Base-by-base conservation (phyloP, 2,113 vertebrate genomes). In the Mixornis gularis region DNA sequence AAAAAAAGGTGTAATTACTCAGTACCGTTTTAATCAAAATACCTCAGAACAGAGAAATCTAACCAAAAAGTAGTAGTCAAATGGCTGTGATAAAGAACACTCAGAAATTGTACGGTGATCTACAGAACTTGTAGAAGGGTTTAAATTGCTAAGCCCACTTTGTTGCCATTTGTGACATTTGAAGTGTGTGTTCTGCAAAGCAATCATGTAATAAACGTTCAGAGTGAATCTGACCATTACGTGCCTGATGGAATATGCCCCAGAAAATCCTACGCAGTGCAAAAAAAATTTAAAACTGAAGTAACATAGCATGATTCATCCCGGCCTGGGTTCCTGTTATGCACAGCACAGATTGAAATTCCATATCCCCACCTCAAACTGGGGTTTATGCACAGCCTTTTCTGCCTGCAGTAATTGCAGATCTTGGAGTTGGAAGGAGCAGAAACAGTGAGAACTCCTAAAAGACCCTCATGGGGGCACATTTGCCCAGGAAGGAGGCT, bases 221-320 rank as follows among this genome's bases (percentile, higher is more conserved):
- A 32, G 52, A 91, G 58, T 55, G 68, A 77, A 79, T 90, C 62
- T 86, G 74, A 87, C 91, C 83, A 3, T 56, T 65, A 38, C 12
- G 16, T 79, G 87, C 85, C 46, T 94, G 90, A 93, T 79, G 90
- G 89, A 95, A 91, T 91, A 78, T 93, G 94, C 92, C 89, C 89
- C 79, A 96, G 95, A 95, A 94, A 93, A 94, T 81, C 93, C 95
- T 93, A 92, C 89, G 76, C 94, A 90, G 85, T 36, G 49, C 56
- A 86, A 91, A 94, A 93, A 91, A 94, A 79, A 63, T 52, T 65
- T 60, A 55, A 91, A 89, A 86, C 79, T 4, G 1, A 91, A 94
- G 84, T 79, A 89, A 91, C 74, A 93, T 17, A 91, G 85, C 40
- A 91, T 95, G 96, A 96, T 91, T 96, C 94, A 96, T 95, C 85